Evolutionary conservation across 2,113 vertebrate genomes (phyloP).

Genomic region (Ammodytes marinus): DNA sequence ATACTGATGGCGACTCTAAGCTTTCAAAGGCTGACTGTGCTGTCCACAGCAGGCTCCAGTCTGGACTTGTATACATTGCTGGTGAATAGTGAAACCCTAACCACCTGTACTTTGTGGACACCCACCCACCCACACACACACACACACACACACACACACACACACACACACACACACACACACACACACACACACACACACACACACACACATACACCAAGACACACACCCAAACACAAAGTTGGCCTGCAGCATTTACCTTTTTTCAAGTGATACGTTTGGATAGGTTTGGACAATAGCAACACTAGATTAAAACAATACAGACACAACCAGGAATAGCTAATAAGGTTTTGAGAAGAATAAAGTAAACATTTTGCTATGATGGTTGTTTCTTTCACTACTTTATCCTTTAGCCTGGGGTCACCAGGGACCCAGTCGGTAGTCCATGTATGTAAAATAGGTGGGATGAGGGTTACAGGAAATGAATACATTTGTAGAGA

Average conservation of each 20-base stretch:
- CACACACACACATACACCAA: not conserved
- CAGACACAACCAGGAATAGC: too few species aligned
- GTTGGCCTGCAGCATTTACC: slow-evolving; percentile 18
- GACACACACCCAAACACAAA: not conserved
- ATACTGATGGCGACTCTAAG: slow-evolving; percentile 20
- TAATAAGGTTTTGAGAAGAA: too few species aligned
- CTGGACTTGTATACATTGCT: slow-evolving; percentile 24
- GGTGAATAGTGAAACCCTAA: not conserved
- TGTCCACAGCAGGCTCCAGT: slow-evolving; percentile 31
- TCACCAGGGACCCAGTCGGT: too few species aligned
- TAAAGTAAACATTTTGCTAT: too few species aligned
- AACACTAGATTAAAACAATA: too few species aligned
- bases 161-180: not conserved
- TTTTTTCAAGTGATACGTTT: not conserved
- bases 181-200: slow-evolving; percentile 30
- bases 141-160: not conserved
- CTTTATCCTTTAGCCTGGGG: too few species aligned
- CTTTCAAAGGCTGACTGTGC: slow-evolving; percentile 49
- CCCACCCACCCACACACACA: slow-evolving; percentile 17
- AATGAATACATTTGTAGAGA: too few species aligned
- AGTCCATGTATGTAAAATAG: too few species aligned
- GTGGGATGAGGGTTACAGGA: too few species aligned
- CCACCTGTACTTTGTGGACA: slow-evolving; percentile 23
- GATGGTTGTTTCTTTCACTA: too few species aligned
- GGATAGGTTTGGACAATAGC: not conserved